These are phyloP conservation scores for Hycleus phaleratus DNA, from an alignment of 1,140 invertebrate species.

Conservation along the genomic window DNA sequence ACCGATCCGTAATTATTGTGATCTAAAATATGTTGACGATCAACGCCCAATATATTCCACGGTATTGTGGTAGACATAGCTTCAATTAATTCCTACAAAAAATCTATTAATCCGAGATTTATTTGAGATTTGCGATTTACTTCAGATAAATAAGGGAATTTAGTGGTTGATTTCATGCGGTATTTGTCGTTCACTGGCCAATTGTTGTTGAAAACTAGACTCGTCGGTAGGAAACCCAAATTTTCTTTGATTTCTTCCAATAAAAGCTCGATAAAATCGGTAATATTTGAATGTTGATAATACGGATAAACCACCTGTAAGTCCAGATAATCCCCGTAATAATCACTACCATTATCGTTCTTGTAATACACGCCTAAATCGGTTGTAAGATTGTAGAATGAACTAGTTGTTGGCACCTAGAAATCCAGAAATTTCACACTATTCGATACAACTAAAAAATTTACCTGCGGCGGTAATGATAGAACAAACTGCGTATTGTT, in stretches of 20 bases:
- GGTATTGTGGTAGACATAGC: conserved; percentile 29
- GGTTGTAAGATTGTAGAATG: conserved; percentile 3
- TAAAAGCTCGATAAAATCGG: conserved; percentile 9
- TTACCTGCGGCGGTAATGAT: conserved; percentile 36
- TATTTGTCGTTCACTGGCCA: conserved; percentile 33
- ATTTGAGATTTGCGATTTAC: background rate
- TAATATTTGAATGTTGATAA: conserved; percentile 22
- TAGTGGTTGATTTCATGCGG: conserved; percentile 14
- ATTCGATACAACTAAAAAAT: conserved; percentile 1
- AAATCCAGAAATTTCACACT: conserved; percentile 3
- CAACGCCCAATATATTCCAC: conserved; percentile 22
- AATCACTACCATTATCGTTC: conserved; percentile 6
- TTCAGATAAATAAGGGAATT: conserved; percentile 27
- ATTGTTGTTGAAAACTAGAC: conserved; percentile 34
- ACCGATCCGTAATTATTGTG: conserved; percentile 29
- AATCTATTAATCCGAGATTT: background rate
- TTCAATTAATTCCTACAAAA: conserved; percentile 20
- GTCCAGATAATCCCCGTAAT: conserved; percentile 23
- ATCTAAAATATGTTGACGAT: conserved; percentile 21
- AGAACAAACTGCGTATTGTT: conserved; percentile 13
- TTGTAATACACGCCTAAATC: conserved; percentile 15
- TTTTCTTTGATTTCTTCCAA: conserved; percentile 18
- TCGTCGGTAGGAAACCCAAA: conserved; percentile 22
- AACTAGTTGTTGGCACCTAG: background rate
- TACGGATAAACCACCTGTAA: conserved; percentile 33